A percentile compares a stretch with the other conserved stretches of the same genome.
Conservation (phyloP, 2,113 vertebrate species). For the rabbit (Oryctolagus cuniculus) region DNA sequence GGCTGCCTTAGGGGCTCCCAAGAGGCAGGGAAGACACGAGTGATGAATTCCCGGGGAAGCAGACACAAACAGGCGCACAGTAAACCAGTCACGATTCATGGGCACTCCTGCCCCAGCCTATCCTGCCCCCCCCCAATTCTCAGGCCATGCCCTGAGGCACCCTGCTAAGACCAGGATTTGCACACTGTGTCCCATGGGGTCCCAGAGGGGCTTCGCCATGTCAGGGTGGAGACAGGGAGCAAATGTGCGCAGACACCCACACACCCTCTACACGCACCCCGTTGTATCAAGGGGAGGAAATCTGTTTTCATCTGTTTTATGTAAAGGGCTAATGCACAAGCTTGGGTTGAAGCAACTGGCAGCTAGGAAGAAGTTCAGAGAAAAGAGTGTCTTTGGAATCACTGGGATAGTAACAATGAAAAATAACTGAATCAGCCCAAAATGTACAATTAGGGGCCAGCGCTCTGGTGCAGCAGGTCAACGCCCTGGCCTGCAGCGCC, state of each 20-base stretch:
- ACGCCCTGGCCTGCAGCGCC: too few species aligned
- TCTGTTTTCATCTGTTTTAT: constrained; percentile 55
- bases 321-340: constrained; percentile 1
- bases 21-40: background rate
- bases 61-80: background rate
- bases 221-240: background rate
- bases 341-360: background rate
- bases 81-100: background rate
- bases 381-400: constrained; percentile 52
- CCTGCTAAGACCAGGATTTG: background rate
- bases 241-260: background rate
- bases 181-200: background rate
- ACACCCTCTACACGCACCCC: background rate
- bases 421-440: background rate
- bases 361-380: background rate
- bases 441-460: background rate
- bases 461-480: too few species aligned
- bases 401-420: background rate
- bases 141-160: background rate
- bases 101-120: too few species aligned
- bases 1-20: background rate
- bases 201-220: background rate
- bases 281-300: background rate
- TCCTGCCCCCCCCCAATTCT: background rate
- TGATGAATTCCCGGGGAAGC: background rate